phyloP scores from a whole-genome alignment of 2,888 invertebrate species.

The Slavum lentiscoides region DNA sequence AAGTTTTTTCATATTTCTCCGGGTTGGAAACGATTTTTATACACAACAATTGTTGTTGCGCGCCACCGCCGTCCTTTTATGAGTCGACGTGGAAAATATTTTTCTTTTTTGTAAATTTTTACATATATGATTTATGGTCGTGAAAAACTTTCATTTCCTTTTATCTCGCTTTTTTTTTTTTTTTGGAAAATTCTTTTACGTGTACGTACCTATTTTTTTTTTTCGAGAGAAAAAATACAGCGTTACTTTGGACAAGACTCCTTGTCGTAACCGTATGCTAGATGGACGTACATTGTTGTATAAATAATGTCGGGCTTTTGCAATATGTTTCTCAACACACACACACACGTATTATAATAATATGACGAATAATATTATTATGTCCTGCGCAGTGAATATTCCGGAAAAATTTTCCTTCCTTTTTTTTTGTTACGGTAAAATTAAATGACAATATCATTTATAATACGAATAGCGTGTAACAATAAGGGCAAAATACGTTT shows the following conservation, averaged over 20 bases:
- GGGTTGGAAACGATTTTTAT: slow-evolving; percentile 22
- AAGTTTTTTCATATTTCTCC: slow-evolving; percentile 17
- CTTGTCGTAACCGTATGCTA: neutral
- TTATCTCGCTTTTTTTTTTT: slow-evolving; percentile 22
- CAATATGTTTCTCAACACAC: neutral
- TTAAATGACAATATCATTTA: neutral
- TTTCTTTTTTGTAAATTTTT: slow-evolving; percentile 12
- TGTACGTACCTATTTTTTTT: slow-evolving; percentile 1
- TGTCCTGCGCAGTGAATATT: neutral
- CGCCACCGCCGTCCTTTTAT: neutral
- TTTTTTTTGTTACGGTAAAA: neutral
- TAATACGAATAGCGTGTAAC: neutral
- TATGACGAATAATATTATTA: neutral
- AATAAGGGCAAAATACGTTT: neutral
- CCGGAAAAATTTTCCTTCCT: neutral
- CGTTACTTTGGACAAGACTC: slow-evolving; percentile 10
- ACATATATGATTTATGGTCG: slow-evolving; percentile 32
- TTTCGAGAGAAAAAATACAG: slow-evolving; percentile 2
- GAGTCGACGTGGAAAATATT: slow-evolving; percentile 8
- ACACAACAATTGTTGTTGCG: slow-evolving; percentile 16
- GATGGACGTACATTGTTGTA: slow-evolving; percentile 16
- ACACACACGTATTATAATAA: neutral
- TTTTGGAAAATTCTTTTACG: slow-evolving; percentile 12
- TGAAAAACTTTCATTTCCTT: slow-evolving; percentile 38
- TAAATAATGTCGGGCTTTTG: slow-evolving; percentile 5